phyloP scores from a whole-genome alignment of 2,888 invertebrate species.

The Orthonevra nobilis region DNA sequence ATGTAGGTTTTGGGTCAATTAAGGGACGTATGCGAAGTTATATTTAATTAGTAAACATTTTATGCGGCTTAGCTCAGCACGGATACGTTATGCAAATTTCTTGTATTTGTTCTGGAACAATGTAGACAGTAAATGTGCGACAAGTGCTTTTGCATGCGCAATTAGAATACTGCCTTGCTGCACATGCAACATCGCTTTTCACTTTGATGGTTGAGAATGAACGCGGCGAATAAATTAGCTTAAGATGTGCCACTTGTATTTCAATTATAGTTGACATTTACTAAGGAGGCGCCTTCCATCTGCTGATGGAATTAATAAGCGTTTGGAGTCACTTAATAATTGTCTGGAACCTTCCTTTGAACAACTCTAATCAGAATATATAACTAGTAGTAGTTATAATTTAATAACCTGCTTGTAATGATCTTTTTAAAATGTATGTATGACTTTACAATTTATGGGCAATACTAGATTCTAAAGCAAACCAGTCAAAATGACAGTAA shows the following conservation, averaged over 20 bases:
- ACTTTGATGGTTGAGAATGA: no score
- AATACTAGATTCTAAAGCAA: constrained; percentile 8
- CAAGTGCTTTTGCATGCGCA: constrained; percentile 61
- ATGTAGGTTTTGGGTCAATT: constrained; percentile 50
- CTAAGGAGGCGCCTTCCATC: constrained; percentile 45
- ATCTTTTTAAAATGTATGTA: no score
- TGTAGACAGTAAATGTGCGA: constrained; percentile 19
- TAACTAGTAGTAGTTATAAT: no score
- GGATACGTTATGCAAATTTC: constrained; percentile 46
- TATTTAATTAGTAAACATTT: constrained; percentile 47
- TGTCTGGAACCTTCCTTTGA: no score
- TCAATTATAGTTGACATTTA: constrained; percentile 59
- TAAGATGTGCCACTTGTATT: constrained; percentile 62
- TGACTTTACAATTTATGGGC: constrained; percentile 8
- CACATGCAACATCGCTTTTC: constrained; percentile 34
- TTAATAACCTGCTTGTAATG: constrained; percentile 26
- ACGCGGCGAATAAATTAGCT: constrained; percentile 56
- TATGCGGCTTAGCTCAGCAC: constrained; percentile 19
- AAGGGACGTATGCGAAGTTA: constrained; percentile 41
- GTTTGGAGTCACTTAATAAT: no score
- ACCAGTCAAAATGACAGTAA: constrained; percentile 23
- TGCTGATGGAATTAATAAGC: constrained; percentile 41
- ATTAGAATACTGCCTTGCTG: constrained; percentile 42
- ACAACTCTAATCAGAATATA: no score
- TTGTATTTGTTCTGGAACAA: constrained; percentile 17